phyloP scores from a whole-genome alignment of 2,113 vertebrate genomes.

The Sander lucioperca region DNA sequence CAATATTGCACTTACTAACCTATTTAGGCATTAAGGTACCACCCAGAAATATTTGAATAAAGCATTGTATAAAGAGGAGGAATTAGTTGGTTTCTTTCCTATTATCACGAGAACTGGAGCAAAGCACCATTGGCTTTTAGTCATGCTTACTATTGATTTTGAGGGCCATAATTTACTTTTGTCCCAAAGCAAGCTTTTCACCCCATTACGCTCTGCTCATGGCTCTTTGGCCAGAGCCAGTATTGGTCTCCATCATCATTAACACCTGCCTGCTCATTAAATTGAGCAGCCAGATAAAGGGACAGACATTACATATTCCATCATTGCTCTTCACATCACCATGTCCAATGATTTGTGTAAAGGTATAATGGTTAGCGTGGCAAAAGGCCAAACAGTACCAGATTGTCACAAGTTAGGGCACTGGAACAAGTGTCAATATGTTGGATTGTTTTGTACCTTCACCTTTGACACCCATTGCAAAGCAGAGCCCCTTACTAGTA shows the following conservation, averaged over 20 bases:
- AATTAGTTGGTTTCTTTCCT: conserved; percentile 65
- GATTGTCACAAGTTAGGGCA: conserved; percentile 25
- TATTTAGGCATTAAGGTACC: background rate
- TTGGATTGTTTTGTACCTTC: conserved; percentile 29
- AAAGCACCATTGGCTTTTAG: conserved; percentile 72
- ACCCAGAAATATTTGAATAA: conserved; percentile 50
- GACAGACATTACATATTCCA: conserved; percentile 66
- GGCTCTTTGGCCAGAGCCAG: conserved; percentile 60
- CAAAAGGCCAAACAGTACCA: conserved; percentile 47
- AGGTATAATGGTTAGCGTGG: conserved; percentile 52
- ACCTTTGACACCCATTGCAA: conserved; percentile 48
- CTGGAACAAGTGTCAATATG: conserved; percentile 33
- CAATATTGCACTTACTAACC: background rate
- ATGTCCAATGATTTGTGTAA: conserved; percentile 61
- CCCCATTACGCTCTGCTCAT: conserved; percentile 76
- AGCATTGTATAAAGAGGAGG: conserved; percentile 47
- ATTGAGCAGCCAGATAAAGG: conserved; percentile 71
- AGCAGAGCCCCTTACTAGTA: background rate
- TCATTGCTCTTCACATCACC: conserved; percentile 54
- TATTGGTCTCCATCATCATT: conserved; percentile 79
- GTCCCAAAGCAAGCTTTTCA: conserved; percentile 80
- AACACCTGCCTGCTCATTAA: conserved; percentile 76
- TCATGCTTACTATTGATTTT: conserved; percentile 78
- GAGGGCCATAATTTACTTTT: conserved; percentile 77
- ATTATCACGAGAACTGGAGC: conserved; percentile 60